These are phyloP conservation scores for Struthio camelus DNA, from an alignment of 2,113 vertebrate genomes.

Conservation along the genomic window DNA sequence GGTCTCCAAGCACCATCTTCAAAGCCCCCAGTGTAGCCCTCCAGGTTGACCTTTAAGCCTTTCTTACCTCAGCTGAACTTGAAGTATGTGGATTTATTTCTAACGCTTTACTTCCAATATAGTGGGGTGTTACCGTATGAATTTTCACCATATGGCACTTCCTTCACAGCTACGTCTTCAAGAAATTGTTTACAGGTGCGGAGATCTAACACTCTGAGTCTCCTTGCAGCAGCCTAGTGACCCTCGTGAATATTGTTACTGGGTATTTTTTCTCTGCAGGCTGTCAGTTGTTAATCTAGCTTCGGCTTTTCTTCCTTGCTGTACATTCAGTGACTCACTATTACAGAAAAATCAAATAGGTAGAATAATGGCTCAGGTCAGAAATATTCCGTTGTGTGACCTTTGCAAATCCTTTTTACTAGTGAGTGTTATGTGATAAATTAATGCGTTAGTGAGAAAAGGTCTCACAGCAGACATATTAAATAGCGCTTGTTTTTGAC, in stretches of 20 bases:
- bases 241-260: neutral
- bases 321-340: neutral
- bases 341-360: neutral
- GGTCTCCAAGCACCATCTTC: neutral
- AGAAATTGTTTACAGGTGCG: neutral
- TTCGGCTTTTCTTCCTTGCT: neutral
- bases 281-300: neutral
- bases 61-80: slow-evolving; percentile 18
- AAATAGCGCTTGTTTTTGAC: neutral
- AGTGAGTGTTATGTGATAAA: neutral
- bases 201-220: neutral
- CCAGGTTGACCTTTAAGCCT: neutral
- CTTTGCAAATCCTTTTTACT: slow-evolving; percentile 44
- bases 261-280: neutral
- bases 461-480: neutral
- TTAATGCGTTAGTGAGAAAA: slow-evolving; percentile 11
- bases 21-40: neutral
- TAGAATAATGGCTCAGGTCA: neutral
- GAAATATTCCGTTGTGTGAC: neutral
- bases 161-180: neutral
- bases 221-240: neutral
- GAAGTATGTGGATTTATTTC: neutral
- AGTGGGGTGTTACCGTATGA: neutral
- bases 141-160: neutral
- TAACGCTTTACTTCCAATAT: neutral